These are phyloP conservation scores for Pammene fasciana DNA, from an alignment of 2,888 invertebrate genomes.

Conservation along the genomic window DNA sequence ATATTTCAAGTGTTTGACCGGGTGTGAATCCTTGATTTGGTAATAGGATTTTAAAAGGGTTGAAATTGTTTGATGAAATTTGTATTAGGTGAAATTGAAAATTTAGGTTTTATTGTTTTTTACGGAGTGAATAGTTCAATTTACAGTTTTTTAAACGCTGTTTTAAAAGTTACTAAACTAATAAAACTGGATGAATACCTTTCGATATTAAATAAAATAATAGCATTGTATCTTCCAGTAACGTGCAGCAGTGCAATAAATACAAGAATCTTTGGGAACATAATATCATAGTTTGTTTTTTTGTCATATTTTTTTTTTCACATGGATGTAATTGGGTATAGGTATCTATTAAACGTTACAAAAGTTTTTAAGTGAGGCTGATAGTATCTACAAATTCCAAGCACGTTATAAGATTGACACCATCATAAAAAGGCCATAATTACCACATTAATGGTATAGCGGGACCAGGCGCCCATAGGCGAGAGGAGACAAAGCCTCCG, in stretches of 20 bases:
- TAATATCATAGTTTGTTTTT: too few relatives aligned
- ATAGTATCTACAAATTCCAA: constrained; percentile 3
- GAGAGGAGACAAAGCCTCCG: constrained; percentile 57
- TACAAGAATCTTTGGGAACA: too few relatives aligned
- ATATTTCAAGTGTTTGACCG: constrained; percentile 52
- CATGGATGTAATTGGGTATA: too few relatives aligned
- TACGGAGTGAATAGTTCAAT: background rate
- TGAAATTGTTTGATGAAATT: constrained; percentile 32
- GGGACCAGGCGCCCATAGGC: constrained; percentile 59
- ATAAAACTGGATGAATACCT: background rate
- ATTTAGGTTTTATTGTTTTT: background rate
- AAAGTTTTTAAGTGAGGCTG: background rate
- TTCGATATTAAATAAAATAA: too few relatives aligned
- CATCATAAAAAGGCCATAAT: constrained; percentile 54
- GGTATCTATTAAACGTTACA: background rate
- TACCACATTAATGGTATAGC: constrained; percentile 60
- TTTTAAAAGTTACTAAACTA: background rate
- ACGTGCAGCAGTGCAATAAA: too few relatives aligned
- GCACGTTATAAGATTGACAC: constrained; percentile 29
- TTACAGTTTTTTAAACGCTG: too few relatives aligned
- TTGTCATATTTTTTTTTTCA: too few relatives aligned
- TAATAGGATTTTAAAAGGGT: constrained; percentile 43
- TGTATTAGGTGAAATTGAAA: constrained; percentile 31
- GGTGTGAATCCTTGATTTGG: constrained; percentile 47
- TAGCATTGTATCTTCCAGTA: too few relatives aligned